phyloP scores from a whole-genome alignment of 2,113 vertebrate genomes.

The Ochotona princeps region DNA sequence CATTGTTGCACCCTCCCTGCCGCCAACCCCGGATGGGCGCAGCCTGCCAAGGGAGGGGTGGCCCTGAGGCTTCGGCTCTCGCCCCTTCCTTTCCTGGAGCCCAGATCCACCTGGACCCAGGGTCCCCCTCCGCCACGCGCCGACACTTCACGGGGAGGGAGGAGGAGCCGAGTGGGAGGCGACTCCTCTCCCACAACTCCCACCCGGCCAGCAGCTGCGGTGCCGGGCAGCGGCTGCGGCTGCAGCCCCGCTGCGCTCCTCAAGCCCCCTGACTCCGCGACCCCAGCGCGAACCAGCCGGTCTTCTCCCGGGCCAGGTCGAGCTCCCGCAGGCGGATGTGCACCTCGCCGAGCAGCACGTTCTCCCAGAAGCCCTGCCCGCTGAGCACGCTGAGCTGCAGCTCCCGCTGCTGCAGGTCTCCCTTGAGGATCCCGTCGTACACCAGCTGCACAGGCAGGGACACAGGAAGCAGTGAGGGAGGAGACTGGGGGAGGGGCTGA shows the following conservation, averaged over 20 bases:
- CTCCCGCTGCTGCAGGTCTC: slow-evolving; percentile 95
- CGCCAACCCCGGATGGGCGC: background rate
- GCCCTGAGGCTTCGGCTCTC: background rate
- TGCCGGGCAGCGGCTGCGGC: background rate
- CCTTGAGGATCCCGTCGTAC: slow-evolving; percentile 93
- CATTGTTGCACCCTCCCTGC: slow-evolving; percentile 68
- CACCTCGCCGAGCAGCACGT: slow-evolving; percentile 94
- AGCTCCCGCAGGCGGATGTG: slow-evolving; percentile 92
- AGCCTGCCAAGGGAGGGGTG: background rate
- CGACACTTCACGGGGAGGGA: background rate
- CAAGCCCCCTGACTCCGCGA: slow-evolving; percentile 85
- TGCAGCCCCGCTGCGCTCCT: slow-evolving; percentile 65
- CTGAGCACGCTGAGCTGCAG: slow-evolving; percentile 95
- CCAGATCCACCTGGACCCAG: background rate
- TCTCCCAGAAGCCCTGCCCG: slow-evolving; percentile 97
- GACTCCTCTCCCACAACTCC: background rate
- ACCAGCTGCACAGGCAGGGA: slow-evolving; percentile 88
- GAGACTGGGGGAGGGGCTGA: background rate
- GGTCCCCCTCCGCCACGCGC: background rate
- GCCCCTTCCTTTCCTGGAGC: background rate
- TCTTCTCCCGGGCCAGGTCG: slow-evolving; percentile 92
- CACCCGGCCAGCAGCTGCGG: background rate
- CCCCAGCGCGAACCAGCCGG: slow-evolving; percentile 95
- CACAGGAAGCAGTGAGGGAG: background rate
- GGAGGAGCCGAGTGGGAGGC: background rate